Evolutionary conservation across 2,797 vertebrate genomes (phyloP), one percentile per base, ranked within the genome.

Genomic region (Pangasius krempfi): DNA sequence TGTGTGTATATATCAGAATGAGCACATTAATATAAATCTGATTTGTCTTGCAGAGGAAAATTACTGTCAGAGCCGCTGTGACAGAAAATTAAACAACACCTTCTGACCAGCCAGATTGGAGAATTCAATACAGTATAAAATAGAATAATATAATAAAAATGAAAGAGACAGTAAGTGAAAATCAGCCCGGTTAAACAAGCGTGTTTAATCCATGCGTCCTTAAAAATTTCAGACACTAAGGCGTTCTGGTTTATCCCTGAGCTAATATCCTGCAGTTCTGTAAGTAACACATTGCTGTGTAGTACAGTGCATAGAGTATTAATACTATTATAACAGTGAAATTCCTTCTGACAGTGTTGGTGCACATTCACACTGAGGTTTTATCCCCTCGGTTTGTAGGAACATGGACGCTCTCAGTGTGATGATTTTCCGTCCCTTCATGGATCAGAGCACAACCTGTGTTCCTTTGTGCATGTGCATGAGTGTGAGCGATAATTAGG

Each of bases 401-500:
- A 79, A 84, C 81, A 79, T 68, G 58, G 50, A 60, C 18, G 64
- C 58, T 83, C n/a, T 87, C 50, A 58, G 86, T 20, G 3, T 73
- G 64, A 64, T 73, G 82, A 10, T 81, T 87, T 87, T 89, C 60
- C n/a, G 83, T 85, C 44, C 82, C 83, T 85, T 90, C 86, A 89
- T 76, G 85, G 85, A 87, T 90, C 90, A 89, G 47, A 89, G 90
- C 76, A 75, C 81, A 85, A 89, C 86, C 66, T 75, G 86, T 85
- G 89, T 88, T 80, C 62, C 83, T 85, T 85, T 89, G 56, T 87
- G 54, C 70, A 22, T 90, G 90, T 83, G 86, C 79, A 84, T 75
- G 72, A 64, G 86, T 80, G 88, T 89, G 88, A 78, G 75, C n/a
- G 86, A 89, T 88, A 89, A 87, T 91, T 89, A 86, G 80, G 84